Conservation (phyloP, 1,140 invertebrate genomes). For the Mylabris phalerata region DNA sequence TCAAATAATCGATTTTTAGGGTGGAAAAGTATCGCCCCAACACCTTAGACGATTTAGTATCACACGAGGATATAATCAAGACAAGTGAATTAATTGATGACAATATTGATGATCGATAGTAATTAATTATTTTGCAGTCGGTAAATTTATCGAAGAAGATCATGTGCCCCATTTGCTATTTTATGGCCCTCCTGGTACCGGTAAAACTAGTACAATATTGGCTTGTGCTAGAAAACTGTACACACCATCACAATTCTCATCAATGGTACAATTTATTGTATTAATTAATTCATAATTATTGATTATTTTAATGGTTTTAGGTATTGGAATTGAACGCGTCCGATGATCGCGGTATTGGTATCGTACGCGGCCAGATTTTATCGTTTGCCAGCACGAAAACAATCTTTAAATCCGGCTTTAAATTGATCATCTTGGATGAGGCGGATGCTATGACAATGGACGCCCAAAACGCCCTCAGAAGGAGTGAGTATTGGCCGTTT, state of each 20-base stretch:
- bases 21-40: conserved; percentile 97
- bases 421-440: conserved; percentile 97
- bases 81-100: conserved; percentile 70
- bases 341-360: conserved; percentile 96
- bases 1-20: conserved; percentile 52
- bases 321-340: conserved; percentile 95
- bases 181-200: conserved; percentile 98
- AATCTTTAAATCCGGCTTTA: conserved; percentile 90
- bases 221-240: conserved; percentile 94
- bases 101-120: not conserved
- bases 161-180: conserved; percentile 94
- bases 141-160: conserved; percentile 86
- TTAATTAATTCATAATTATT: not conserved
- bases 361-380: conserved; percentile 92
- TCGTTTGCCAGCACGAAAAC: conserved; percentile 94
- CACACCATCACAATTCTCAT: conserved; percentile 49
- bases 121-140: conserved; percentile 57
- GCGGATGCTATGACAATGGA: conserved; percentile 99
- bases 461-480: conserved; percentile 95
- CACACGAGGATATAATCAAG: conserved; percentile 93
- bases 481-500: conserved; percentile 61
- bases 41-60: conserved; percentile 87
- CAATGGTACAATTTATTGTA: conserved; percentile 27
- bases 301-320: conserved; percentile 46
- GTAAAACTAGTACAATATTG: conserved; percentile 97